Evolutionary conservation across 2,797 vertebrate genomes (phyloP).

Genomic region (Epinephelus malabaricus): DNA sequence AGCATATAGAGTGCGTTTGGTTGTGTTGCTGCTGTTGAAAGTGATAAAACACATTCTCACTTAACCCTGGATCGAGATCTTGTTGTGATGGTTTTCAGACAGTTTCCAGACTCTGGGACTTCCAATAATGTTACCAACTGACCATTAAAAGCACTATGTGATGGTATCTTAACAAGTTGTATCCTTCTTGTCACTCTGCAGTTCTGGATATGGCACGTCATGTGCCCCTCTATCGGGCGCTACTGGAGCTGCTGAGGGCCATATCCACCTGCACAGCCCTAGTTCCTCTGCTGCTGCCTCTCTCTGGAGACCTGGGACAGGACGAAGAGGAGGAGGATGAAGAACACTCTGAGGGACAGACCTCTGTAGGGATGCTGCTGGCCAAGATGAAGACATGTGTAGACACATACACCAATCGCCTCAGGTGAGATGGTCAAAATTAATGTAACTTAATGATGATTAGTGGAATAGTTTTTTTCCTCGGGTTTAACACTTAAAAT

Average conservation of each 20-base stretch:
- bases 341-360: slow-evolving; percentile 92
- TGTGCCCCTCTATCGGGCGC: slow-evolving; percentile 95
- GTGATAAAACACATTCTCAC: not conserved
- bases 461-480: not conserved
- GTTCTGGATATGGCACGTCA: slow-evolving; percentile 99
- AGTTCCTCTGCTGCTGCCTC: slow-evolving; percentile 94
- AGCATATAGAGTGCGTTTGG: not conserved
- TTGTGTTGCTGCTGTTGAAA: not conserved
- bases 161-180: not conserved
- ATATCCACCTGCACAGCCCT: slow-evolving; percentile 94
- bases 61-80: too few relatives aligned
- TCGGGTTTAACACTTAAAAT: not conserved
- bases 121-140: too few relatives aligned
- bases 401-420: slow-evolving; percentile 97
- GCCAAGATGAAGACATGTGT: slow-evolving; percentile 99
- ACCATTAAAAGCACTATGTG: too few relatives aligned
- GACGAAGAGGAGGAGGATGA: slow-evolving; percentile 94
- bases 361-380: slow-evolving; percentile 95
- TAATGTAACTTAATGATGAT: not conserved
- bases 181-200: slow-evolving; percentile 61
- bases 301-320: slow-evolving; percentile 90
- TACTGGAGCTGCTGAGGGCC: slow-evolving; percentile 95
- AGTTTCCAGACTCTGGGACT: too few relatives aligned
- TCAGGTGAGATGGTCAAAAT: slow-evolving; percentile 86
- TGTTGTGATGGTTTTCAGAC: too few relatives aligned